Percentiles rank a stretch among this genome's conserved stretches.
Evolutionary conservation across 2,797 vertebrate species (phyloP).

Genomic region (Prionace glauca): DNA sequence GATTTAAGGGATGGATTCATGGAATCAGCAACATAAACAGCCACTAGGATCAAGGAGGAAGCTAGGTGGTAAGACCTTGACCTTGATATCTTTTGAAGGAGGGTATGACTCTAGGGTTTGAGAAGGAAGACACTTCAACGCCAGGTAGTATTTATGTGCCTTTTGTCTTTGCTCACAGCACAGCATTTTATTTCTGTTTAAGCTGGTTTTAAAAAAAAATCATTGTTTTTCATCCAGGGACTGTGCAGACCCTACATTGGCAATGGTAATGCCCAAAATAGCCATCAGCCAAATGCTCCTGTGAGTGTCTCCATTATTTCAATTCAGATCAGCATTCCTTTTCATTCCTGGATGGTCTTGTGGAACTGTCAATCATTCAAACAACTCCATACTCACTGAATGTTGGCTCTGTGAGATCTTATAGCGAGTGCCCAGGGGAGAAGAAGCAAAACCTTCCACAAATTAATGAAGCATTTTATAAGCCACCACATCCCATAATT

Average conservation of each 20-base stretch:
- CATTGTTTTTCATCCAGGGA: neutral
- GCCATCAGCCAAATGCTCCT: slow-evolving; percentile 3
- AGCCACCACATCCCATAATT: neutral
- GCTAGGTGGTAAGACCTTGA: neutral
- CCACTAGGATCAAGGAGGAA: neutral
- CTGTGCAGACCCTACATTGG: neutral
- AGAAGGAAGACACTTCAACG: neutral
- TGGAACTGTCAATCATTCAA: neutral
- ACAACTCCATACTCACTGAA: neutral
- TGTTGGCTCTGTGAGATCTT: neutral
- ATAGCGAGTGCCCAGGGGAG: neutral
- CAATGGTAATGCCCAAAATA: neutral
- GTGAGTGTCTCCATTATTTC: slow-evolving; percentile 27
- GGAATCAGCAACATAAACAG: neutral
- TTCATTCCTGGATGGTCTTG: neutral
- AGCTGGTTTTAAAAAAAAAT: neutral
- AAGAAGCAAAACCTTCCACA: neutral
- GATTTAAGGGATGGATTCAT: neutral
- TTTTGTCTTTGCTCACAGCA: neutral
- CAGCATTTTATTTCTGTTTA: neutral
- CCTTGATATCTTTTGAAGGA: neutral
- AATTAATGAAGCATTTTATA: neutral
- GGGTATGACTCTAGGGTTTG: neutral
- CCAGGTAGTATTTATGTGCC: neutral
- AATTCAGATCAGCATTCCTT: neutral